Evolutionary conservation across 37 sponge, comb jelly and placozoan genomes (phyloP).

Genomic region (Oscarella lobularis): DNA sequence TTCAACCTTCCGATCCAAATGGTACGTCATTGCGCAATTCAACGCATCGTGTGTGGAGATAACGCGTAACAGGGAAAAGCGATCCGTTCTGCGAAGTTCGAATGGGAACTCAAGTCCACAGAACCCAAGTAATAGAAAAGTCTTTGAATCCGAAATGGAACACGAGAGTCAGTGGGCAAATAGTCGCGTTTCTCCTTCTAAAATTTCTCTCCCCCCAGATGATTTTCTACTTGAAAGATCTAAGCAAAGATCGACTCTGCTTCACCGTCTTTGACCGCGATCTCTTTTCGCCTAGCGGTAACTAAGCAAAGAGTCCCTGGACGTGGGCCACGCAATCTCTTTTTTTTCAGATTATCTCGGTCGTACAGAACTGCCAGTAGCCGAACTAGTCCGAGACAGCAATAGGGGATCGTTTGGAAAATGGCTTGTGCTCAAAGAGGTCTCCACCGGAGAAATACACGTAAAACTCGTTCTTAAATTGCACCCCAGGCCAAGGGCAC

Average conservation of each 20-base stretch:
- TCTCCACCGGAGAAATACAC: conserved; percentile 48
- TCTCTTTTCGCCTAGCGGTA: conserved; percentile 77
- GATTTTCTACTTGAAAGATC: conserved; percentile 40
- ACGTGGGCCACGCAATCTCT: too few species aligned
- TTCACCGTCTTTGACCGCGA: conserved; percentile 72
- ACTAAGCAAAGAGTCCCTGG: too few species aligned
- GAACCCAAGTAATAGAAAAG: conserved; percentile 29
- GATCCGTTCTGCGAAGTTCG: conserved; percentile 5
- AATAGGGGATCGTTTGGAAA: conserved; percentile 63
- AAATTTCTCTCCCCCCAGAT: conserved; percentile 16
- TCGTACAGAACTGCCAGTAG: conserved; percentile 24
- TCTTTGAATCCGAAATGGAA: conserved; percentile 71
- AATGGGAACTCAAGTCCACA: conserved; percentile 25
- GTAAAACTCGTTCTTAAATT: conserved; percentile 28
- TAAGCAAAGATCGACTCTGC: conserved; percentile 25
- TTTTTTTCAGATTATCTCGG: conserved; percentile 60
- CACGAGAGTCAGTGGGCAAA: conserved; percentile 19
- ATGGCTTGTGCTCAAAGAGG: conserved; percentile 44
- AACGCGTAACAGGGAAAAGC: conserved; percentile 8
- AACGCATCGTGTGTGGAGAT: too few species aligned
- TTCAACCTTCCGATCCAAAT: too few species aligned
- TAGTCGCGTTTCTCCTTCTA: neutral
- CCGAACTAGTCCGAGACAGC: conserved; percentile 29
- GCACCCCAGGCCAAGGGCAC: neutral
- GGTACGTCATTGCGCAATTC: too few species aligned